Base-by-base conservation (phyloP, 1,140 invertebrate species). In the Brachionus manjavacas region DNA sequence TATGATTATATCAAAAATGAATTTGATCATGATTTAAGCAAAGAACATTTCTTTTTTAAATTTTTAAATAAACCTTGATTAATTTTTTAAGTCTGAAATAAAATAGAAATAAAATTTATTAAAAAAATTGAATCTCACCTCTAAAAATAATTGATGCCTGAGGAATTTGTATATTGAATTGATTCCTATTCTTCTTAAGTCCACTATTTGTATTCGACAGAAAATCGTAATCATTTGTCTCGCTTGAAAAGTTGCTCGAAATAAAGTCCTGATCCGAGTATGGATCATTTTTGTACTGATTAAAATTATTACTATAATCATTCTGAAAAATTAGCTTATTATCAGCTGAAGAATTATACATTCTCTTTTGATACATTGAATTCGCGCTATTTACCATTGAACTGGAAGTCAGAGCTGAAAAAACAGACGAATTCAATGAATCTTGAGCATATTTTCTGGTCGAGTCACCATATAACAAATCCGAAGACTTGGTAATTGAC, bases 231-330 rank as follows among this genome's bases (percentile, higher is more conserved):
- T 46, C 41, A 16, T 49, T 76, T 11, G 7, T 11, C 25, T 31
- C 25, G 41, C 46, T 49, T 49, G 46, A 52, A 20, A 25, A 49
- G 9, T 49, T 0, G 7, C 31, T 41, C 7, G 70, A 74, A 8
- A 7, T 4, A 43, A 46, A 76, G 11, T 25, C 20, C 11, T 4
- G 4, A 76, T 23, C 39, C 14, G 25, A n/a, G 23, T 16, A 49
- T 20, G 41, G 20, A 76, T 76, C 43, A 49, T 49, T 76, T 28
- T 9, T 76, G 14, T 49, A 76, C 6, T 49, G 11, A 52, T 76
- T 76, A 28, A 76, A 76, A 76, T 76, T 76, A n/a, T 76, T 76
- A 12, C 46, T 76, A 31, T 76, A 76, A 76, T 76, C 72, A 49
- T 49, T 76, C 14, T 76, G n/a, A 49, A 76, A 76, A 41, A 20